These are phyloP conservation scores for Turnix velox DNA, from an alignment of 2,113 vertebrate species.

Conservation along the genomic window DNA sequence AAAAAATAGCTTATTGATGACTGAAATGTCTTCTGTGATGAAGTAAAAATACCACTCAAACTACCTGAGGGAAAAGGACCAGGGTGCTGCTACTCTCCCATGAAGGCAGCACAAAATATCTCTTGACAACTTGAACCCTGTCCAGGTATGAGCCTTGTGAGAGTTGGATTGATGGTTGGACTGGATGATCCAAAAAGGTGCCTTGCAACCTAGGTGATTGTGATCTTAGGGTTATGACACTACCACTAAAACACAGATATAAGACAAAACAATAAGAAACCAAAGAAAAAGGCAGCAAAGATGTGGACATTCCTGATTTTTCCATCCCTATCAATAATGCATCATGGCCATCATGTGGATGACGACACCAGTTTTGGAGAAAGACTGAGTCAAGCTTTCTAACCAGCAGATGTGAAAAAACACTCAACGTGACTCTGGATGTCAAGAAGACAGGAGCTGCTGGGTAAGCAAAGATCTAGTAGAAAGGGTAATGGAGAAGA, in stretches of 20 bases:
- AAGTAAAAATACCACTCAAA: neutral
- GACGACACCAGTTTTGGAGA: neutral
- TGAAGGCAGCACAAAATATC: neutral
- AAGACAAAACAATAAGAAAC: neutral
- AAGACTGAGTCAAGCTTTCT: neutral
- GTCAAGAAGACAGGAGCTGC: slow-evolving; percentile 4
- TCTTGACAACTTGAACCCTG: too few relatives aligned
- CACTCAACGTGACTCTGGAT: neutral
- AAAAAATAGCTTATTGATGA: neutral
- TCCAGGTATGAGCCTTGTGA: too few relatives aligned
- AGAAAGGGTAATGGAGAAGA: slow-evolving; percentile 38
- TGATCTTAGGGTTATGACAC: too few relatives aligned
- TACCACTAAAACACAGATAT: neutral
- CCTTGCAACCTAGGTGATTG: too few relatives aligned
- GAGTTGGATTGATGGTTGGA: too few relatives aligned
- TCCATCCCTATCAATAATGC: slow-evolving; percentile 41
- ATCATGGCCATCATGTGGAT: neutral
- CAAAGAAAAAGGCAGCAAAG: neutral
- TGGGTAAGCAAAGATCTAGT: slow-evolving; percentile 11
- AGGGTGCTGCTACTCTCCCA: neutral
- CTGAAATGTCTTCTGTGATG: neutral
- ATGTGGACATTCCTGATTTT: neutral
- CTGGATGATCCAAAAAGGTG: too few relatives aligned
- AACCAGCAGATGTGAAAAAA: neutral
- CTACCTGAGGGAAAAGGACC: neutral